Percentiles rank a stretch among this genome's conserved stretches.
phyloP scores from a whole-genome alignment of 2,888 invertebrate genomes.

The Ochropacha duplaris region DNA sequence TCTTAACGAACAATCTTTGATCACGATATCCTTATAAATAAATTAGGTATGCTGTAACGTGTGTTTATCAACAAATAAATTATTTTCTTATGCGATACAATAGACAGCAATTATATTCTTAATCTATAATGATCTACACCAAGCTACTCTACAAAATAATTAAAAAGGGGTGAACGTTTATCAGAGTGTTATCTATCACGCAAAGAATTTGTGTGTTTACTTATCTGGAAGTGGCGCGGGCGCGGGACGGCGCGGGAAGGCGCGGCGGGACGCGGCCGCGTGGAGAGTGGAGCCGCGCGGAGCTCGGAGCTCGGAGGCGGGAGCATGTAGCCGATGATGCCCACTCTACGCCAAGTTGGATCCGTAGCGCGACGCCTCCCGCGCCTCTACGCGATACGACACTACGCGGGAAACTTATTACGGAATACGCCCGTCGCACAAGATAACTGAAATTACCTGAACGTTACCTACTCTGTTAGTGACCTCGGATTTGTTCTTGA shows the following conservation, averaged over 20 bases:
- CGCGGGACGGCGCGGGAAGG: constrained; percentile 51
- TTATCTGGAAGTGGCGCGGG: constrained; percentile 40
- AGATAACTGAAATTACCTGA: constrained; percentile 7
- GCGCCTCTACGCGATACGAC: constrained; percentile 23
- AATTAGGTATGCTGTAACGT: not conserved
- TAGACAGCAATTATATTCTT: not conserved
- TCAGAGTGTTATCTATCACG: constrained; percentile 5
- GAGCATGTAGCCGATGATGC: constrained; percentile 52
- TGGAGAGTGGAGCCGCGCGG: constrained; percentile 14
- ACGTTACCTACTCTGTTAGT: not conserved
- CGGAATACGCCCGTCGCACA: constrained; percentile 4
- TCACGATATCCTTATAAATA: not conserved
- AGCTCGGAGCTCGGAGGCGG: constrained; percentile 52
- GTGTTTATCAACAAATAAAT: not conserved
- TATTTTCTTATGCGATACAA: not conserved
- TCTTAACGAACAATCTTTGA: not conserved
- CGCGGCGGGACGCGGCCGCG: constrained; percentile 41
- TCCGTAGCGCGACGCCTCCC: constrained; percentile 65
- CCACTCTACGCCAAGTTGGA: constrained; percentile 61
- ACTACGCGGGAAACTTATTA: constrained; percentile 30
- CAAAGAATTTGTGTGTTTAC: constrained; percentile 26
- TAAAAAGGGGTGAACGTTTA: constrained; percentile 5
- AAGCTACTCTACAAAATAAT: not conserved
- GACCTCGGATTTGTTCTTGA: constrained; percentile 1
- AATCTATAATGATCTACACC: not conserved